Conservation (phyloP, 1,140 invertebrate species). For the Colletes gigas region DNA sequence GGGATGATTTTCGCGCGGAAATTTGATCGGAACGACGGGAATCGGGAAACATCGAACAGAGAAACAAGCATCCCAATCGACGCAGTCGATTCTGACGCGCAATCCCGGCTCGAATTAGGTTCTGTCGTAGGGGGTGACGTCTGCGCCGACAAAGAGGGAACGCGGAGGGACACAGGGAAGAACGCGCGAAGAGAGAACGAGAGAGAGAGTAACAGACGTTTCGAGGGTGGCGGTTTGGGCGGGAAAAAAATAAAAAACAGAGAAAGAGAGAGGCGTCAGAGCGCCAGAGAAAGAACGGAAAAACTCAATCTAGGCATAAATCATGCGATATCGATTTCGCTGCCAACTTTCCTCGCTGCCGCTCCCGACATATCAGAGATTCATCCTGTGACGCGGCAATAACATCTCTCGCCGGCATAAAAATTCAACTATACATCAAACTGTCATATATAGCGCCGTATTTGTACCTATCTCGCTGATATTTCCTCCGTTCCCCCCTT, state of each 20-base stretch:
- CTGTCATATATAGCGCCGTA: constrained; percentile 71
- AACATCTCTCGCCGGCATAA: constrained; percentile 71
- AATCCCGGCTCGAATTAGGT: constrained; percentile 39
- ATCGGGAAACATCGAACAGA: background rate
- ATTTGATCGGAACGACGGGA: background rate
- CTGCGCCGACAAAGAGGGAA: constrained; percentile 18
- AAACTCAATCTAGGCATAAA: constrained; percentile 72
- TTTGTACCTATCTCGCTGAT: constrained; percentile 67
- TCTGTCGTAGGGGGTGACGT: constrained; percentile 23
- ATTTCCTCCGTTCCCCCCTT: constrained; percentile 42
- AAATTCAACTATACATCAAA: constrained; percentile 74
- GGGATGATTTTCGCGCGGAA: constrained; percentile 15
- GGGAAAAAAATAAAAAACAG: background rate
- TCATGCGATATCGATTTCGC: constrained; percentile 64
- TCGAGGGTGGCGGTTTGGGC: background rate
- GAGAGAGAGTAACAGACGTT: constrained; percentile 28
- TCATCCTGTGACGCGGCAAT: constrained; percentile 72
- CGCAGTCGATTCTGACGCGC: constrained; percentile 22
- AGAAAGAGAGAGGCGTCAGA: background rate
- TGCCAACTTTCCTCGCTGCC: constrained; percentile 65
- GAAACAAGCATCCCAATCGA: constrained; percentile 25
- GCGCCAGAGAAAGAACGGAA: constrained; percentile 55
- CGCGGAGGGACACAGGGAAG: background rate
- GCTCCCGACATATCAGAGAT: constrained; percentile 67
- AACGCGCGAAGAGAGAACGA: background rate